These are phyloP conservation scores for Abscondita cerata DNA, from an alignment of 2,888 invertebrate species.

Conservation along the genomic window DNA sequence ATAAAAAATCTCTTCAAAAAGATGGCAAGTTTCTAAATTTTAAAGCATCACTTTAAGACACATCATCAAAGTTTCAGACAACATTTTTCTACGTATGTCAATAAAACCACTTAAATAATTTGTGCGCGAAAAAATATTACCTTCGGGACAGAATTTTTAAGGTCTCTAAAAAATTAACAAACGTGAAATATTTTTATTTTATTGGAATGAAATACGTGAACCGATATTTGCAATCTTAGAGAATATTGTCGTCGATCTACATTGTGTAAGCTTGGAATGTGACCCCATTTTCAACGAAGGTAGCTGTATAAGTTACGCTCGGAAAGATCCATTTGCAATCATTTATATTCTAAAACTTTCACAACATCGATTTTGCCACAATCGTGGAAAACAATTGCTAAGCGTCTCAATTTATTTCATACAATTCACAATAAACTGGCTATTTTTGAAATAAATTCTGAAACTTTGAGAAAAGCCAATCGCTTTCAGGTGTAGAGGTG, in stretches of 20 bases:
- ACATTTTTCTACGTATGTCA: too few species aligned
- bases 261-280: conserved; percentile 48
- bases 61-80: too few species aligned
- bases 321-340: conserved; percentile 52
- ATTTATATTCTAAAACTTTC: conserved; percentile 52
- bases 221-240: conserved; percentile 41
- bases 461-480: conserved; percentile 2
- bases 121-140: too few species aligned
- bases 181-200: conserved; percentile 37
- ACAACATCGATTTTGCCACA: conserved; percentile 43
- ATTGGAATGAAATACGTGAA: conserved; percentile 40
- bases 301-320: conserved; percentile 37
- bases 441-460: conserved; percentile 1
- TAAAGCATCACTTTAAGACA: too few species aligned
- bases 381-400: conserved; percentile 33
- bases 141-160: too few species aligned
- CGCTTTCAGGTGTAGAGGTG: too few species aligned
- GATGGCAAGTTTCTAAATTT: too few species aligned
- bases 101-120: too few species aligned
- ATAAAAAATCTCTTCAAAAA: too few species aligned
- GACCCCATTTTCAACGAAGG: conserved; percentile 43
- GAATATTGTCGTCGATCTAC: conserved; percentile 44
- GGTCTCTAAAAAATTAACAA: too few species aligned
- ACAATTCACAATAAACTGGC: conserved; percentile 7
- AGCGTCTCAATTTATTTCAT: conserved; percentile 19